Conservation (phyloP, 2,113 vertebrate species). For the Catharus fuscescens region DNA sequence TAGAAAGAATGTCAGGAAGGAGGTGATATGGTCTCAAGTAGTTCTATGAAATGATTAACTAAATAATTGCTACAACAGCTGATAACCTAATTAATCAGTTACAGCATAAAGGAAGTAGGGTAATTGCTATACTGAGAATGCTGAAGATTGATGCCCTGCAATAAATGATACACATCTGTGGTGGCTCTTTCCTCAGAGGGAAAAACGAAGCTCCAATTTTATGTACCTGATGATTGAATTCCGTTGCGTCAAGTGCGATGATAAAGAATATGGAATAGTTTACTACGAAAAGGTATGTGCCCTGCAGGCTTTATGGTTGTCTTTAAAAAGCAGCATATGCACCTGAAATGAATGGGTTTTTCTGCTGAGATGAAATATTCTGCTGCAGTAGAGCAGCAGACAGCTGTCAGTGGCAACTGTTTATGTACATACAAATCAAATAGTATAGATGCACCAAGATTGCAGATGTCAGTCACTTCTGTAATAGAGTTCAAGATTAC, state of each 20-base stretch:
- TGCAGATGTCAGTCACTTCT: constrained; percentile 56
- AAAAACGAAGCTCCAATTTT: constrained; percentile 98
- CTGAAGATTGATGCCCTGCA: neutral
- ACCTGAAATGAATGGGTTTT: constrained; percentile 30
- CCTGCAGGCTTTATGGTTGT: constrained; percentile 13
- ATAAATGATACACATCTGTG: neutral
- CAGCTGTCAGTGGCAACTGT: constrained; percentile 65
- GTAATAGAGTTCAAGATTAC: constrained; percentile 49
- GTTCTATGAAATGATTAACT: neutral
- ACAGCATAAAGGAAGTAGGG: neutral
- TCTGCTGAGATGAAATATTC: constrained; percentile 49
- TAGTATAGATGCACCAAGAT: constrained; percentile 31
- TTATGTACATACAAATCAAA: constrained; percentile 56
- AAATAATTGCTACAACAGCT: neutral
- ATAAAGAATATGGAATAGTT: constrained; percentile 95
- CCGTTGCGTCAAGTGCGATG: constrained; percentile 91
- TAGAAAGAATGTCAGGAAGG: neutral
- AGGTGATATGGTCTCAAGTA: neutral
- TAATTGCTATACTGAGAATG: neutral
- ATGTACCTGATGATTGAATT: constrained; percentile 99
- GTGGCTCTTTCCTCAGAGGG: constrained; percentile 80
- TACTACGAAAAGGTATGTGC: constrained; percentile 97
- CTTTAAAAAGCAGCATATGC: constrained; percentile 11
- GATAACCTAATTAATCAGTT: constrained; percentile 8
- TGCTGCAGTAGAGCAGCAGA: constrained; percentile 14